Conservation (phyloP, 2,888 invertebrate genomes). For the Dasypolia templi region DNA sequence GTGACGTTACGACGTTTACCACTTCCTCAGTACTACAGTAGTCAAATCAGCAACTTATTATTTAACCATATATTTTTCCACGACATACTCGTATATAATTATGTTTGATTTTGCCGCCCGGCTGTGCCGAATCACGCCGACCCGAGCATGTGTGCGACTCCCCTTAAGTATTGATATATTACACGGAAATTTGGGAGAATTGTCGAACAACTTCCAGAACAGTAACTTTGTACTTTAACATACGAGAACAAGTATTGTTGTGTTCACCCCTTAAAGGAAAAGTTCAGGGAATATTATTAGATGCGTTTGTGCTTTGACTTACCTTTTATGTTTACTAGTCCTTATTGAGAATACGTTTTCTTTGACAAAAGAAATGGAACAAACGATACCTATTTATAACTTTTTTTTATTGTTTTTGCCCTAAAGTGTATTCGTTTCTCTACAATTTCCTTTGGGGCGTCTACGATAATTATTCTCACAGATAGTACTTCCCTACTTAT, state of each 20-base stretch:
- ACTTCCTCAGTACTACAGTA: too few species aligned
- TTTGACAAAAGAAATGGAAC: conserved; percentile 11
- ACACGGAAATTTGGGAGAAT: conserved; percentile 29
- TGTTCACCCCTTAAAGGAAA: conserved; percentile 23
- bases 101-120: too few species aligned
- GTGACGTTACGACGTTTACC: too few species aligned
- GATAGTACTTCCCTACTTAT: too few species aligned
- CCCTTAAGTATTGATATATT: conserved; percentile 27
- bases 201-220: conserved; percentile 46
- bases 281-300: conserved; percentile 41
- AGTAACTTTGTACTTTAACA: conserved; percentile 44
- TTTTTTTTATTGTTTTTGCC: conserved; percentile 1
- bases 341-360: conserved; percentile 15
- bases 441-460: not conserved
- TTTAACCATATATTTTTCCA: too few species aligned
- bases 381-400: conserved; percentile 6
- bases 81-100: too few species aligned
- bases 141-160: not conserved
- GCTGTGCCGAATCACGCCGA: not conserved
- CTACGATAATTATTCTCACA: too few species aligned
- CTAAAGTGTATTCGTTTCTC: not conserved
- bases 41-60: too few species aligned
- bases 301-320: conserved; percentile 41
- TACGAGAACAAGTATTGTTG: conserved; percentile 43
- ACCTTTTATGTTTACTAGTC: conserved; percentile 22